phyloP scores from a whole-genome alignment of 2,888 invertebrate species.

The Athalia circularis region DNA sequence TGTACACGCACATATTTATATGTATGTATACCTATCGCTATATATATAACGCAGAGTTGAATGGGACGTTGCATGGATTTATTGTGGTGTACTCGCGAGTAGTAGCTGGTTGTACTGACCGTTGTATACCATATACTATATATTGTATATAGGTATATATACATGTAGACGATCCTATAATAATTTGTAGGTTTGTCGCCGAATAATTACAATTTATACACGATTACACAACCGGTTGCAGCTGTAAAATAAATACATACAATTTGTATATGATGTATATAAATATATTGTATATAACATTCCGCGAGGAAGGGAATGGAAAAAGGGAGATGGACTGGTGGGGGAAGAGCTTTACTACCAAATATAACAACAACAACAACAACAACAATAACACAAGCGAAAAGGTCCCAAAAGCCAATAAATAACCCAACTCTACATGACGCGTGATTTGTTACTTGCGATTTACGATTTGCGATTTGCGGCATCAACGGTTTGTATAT shows the following conservation, averaged over 20 bases:
- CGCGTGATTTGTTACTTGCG: conserved; percentile 34
- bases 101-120: no score
- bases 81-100: conserved; percentile 23
- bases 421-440: conserved; percentile 30
- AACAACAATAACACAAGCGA: background rate
- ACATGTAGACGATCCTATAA: conserved; percentile 21
- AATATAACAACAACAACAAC: conserved; percentile 10
- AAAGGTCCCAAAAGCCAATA: conserved; percentile 29
- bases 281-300: background rate
- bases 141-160: conserved; percentile 18
- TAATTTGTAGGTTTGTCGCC: conserved; percentile 41
- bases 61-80: conserved; percentile 24
- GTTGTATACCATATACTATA: no score
- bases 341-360: conserved; percentile 7
- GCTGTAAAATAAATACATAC: conserved; percentile 4
- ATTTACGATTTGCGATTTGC: conserved; percentile 25
- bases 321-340: background rate
- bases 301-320: no score
- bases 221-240: conserved; percentile 46
- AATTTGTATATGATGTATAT: conserved; percentile 1
- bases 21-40: background rate
- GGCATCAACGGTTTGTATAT: conserved; percentile 25
- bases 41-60: conserved; percentile 27
- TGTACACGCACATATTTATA: background rate
- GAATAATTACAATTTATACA: conserved; percentile 47